These are phyloP conservation scores for Choloepus didactylus DNA, from an alignment of 2,797 vertebrate species.

Conservation along the genomic window DNA sequence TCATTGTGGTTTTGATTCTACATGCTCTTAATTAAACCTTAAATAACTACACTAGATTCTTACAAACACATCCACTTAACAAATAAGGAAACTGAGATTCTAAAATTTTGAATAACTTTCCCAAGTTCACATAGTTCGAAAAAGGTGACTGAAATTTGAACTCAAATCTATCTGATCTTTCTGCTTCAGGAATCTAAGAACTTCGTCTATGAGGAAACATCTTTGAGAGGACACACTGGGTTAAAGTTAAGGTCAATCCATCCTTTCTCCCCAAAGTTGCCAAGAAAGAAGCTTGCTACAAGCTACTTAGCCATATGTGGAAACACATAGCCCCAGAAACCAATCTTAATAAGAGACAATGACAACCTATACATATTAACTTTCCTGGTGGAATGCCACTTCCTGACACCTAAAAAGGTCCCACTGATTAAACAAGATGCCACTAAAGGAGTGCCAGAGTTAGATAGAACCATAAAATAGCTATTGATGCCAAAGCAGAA, in stretches of 20 bases:
- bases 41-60: conserved; percentile 9
- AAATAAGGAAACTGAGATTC: conserved; percentile 19
- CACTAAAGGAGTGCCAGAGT: conserved; percentile 68
- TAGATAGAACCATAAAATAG: conserved; percentile 66
- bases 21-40: conserved; percentile 2
- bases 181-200: not conserved
- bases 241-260: not conserved
- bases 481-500: conserved; percentile 22
- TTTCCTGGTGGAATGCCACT: conserved; percentile 73
- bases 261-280: not conserved
- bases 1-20: no score
- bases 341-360: conserved; percentile 69
- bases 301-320: not conserved
- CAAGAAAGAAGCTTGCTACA: not conserved
- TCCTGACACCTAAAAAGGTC: conserved; percentile 75
- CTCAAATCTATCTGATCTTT: not conserved
- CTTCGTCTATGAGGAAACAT: not conserved
- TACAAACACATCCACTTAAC: not conserved
- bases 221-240: not conserved
- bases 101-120: not conserved
- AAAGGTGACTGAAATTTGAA: not conserved
- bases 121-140: not conserved
- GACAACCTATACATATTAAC: conserved; percentile 64
- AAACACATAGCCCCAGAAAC: conserved; percentile 49
- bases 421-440: conserved; percentile 73